phyloP scores from a whole-genome alignment of 35 echinoderm and acorn worm species.

The Antedon bifida region DNA sequence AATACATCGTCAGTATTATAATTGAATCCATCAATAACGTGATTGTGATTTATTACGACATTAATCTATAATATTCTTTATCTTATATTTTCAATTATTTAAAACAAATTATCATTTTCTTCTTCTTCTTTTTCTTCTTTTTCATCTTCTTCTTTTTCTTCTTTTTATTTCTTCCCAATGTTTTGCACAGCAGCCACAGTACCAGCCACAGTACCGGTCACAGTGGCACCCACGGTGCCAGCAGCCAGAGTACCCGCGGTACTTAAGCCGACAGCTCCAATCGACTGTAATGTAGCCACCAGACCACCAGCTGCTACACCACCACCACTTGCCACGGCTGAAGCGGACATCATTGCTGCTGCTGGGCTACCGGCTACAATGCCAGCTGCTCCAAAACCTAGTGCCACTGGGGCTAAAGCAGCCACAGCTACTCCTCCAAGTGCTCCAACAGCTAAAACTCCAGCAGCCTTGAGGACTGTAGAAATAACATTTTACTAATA shows the following conservation, averaged over 20 bases:
- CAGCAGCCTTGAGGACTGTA: no score
- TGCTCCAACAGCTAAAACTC: not conserved
- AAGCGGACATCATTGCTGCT: not conserved
- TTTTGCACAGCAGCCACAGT: not conserved
- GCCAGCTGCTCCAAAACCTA: not conserved
- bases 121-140: no score
- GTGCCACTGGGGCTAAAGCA: not conserved
- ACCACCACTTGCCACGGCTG: not conserved
- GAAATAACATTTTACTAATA: no score
- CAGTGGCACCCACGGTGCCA: not conserved
- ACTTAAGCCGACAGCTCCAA: not conserved
- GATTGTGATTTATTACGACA: no score
- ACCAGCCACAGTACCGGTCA: not conserved
- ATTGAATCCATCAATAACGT: no score
- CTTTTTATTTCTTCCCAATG: not conserved
- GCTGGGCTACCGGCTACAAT: not conserved
- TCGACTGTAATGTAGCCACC: not conserved
- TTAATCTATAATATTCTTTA: no score
- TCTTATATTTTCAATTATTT: no score
- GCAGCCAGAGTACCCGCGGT: not conserved
- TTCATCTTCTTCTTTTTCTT: no score
- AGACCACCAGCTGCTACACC: not conserved
- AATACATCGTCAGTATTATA: no score
- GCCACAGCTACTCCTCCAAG: not conserved
- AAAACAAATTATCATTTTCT: no score